phyloP scores from a whole-genome alignment of 2,888 invertebrate genomes.

The Heliconius ethilla region DNA sequence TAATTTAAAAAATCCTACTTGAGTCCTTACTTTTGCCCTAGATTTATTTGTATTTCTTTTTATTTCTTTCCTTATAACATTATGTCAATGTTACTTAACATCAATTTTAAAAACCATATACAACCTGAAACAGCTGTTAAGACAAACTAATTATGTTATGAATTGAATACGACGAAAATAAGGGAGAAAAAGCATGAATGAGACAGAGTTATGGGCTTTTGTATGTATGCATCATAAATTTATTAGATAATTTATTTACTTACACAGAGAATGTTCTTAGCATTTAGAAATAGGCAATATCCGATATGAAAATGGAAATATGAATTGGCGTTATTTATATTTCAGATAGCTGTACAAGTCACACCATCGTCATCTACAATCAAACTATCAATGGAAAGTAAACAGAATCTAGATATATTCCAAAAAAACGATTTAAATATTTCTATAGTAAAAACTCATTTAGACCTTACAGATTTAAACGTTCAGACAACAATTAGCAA shows the following conservation, averaged over 20 bases:
- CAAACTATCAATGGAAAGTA: constrained; percentile 45
- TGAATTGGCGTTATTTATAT: constrained; percentile 38
- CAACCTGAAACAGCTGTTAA: background rate
- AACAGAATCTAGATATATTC: constrained; percentile 31
- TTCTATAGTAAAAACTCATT: constrained; percentile 18
- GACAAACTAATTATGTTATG: background rate
- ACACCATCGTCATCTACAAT: constrained; percentile 49
- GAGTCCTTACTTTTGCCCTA: background rate
- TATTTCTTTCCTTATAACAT: background rate
- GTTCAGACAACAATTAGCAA: constrained; percentile 36
- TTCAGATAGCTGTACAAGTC: constrained; percentile 62
- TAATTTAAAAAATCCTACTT: background rate
- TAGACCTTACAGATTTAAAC: constrained; percentile 23
- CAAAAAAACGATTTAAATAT: constrained; percentile 7
- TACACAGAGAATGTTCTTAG: background rate
- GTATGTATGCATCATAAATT: background rate
- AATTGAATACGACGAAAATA: background rate
- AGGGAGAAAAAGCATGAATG: background rate
- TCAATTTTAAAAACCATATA: background rate
- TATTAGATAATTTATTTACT: too few relatives aligned
- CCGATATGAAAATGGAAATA: too few relatives aligned
- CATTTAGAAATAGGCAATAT: too few relatives aligned
- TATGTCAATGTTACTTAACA: background rate
- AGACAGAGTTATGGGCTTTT: background rate
- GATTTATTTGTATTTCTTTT: background rate